Evolutionary conservation across 2,888 invertebrate species (phyloP), one percentile per base, ranked within the genome.

Genomic region (Oscheius onirici): DNA sequence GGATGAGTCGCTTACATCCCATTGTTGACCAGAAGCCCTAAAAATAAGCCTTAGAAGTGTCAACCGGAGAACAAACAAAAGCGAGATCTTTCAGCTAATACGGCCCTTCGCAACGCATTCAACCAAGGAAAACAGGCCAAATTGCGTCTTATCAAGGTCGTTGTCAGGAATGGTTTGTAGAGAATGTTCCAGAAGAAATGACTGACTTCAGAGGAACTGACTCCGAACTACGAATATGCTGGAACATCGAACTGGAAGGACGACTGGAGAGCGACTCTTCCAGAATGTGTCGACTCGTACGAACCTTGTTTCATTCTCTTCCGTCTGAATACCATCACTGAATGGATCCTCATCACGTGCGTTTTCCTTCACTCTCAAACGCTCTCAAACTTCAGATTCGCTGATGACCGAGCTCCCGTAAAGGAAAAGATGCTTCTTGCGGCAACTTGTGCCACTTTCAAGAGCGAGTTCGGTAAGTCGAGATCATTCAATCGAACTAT

Each of bases 351-450:
- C 40, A 85, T 86, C 57, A 84, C 84, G 86, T 86, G 41, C 70
- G 78, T 72, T 26, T 68, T 58, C 17, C 11, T 28, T 13, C 20
- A 5, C 46, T 43, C 46, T 43, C 43, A 13, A 43, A 43, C 13
- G 10, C 43, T 17, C 6, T 51, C 51, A 51, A 51, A 11, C 8
- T 52, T 69, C 22, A 93, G 93, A 83, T 99, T 96, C 94, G 94
- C 93, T 0, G 97, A 97, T 0, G 97, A 97, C 87, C 91, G 91
- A 70, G 93, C 96, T 0, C 92, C 93, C 0, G 93, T 97, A 3
- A 90, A 97, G 71, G 93, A 95, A 86, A 99, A 99, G 89, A 97
- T 99, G 97, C 90, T 99, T 67, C 96, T 96, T 86, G 97, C 97
- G 0, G 96, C 95, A 0, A 97, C 97, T 0, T 95, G 96, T 89